Evolutionary conservation across 2,797 vertebrate species (phyloP).

Genomic region (Syngnathus rostellatus): DNA sequence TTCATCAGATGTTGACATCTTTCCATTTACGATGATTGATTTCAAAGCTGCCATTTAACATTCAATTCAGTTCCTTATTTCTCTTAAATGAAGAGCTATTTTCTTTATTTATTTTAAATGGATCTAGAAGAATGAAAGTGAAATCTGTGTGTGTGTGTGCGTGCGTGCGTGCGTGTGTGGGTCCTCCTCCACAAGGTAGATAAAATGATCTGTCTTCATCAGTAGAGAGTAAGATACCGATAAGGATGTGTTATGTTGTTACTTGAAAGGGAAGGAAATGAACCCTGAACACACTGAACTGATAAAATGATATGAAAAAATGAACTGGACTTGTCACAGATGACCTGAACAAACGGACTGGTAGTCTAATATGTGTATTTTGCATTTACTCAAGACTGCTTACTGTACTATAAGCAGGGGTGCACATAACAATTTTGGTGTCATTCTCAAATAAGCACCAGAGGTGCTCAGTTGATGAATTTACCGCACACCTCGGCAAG

Average conservation of each 20-base stretch:
- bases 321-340: not conserved
- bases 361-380: not conserved
- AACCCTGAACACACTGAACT: constrained; percentile 10
- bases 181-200: constrained; percentile 8
- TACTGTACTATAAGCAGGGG: no score
- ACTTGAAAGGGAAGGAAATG: constrained; percentile 27
- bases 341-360: not conserved
- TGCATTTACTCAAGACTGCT: not conserved
- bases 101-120: no score
- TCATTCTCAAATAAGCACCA: no score
- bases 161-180: not conserved
- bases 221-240: not conserved
- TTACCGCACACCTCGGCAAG: no score
- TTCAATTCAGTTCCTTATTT: no score
- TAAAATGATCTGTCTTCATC: constrained; percentile 13
- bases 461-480: no score
- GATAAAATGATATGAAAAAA: not conserved
- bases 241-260: not conserved
- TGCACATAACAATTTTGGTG: no score
- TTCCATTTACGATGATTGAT: no score
- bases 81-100: no score
- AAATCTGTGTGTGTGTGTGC: not conserved
- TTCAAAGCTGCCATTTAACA: no score
- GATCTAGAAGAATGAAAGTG: not conserved
- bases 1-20: no score